Evolutionary conservation across 2,888 invertebrate species (phyloP).

Genomic region (Acanthopleura granulata): DNA sequence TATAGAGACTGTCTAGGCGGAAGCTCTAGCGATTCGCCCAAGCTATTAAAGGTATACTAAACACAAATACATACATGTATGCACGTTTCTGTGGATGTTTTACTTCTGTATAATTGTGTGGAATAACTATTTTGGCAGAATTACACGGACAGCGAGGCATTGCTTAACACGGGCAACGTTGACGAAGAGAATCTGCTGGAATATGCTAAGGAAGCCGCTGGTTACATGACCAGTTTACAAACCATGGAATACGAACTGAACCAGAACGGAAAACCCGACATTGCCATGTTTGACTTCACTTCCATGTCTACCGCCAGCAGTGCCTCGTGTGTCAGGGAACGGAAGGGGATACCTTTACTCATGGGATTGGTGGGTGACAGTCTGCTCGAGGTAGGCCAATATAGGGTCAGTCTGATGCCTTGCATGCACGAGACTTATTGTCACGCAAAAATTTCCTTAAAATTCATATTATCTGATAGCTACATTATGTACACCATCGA

Average conservation of each 20-base stretch:
- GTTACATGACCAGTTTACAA: constrained; percentile 71
- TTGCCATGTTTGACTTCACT: constrained; percentile 98
- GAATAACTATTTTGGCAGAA: constrained; percentile 75
- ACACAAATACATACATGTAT: no score
- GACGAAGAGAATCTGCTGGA: constrained; percentile 87
- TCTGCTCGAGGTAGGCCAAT: constrained; percentile 80
- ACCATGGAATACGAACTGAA: constrained; percentile 91
- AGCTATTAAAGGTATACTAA: no score
- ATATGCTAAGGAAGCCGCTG: constrained; percentile 93
- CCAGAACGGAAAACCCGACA: constrained; percentile 95
- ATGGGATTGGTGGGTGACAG: constrained; percentile 95
- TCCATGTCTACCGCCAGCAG: constrained; percentile 97
- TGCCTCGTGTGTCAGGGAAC: constrained; percentile 85
- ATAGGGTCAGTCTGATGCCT: neutral
- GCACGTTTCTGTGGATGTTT: no score
- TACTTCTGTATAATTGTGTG: no score
- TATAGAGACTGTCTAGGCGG: no score
- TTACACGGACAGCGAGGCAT: constrained; percentile 86
- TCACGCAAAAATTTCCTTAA: neutral
- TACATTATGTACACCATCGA: neutral
- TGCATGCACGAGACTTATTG: neutral
- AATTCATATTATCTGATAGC: neutral
- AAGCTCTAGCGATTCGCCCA: no score
- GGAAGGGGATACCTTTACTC: constrained; percentile 82
- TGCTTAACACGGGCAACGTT: constrained; percentile 89